A percentile compares a stretch with the other conserved stretches of the same genome.
Conservation (phyloP, 2,888 invertebrate species). For the Sinhomidia bicolor region DNA sequence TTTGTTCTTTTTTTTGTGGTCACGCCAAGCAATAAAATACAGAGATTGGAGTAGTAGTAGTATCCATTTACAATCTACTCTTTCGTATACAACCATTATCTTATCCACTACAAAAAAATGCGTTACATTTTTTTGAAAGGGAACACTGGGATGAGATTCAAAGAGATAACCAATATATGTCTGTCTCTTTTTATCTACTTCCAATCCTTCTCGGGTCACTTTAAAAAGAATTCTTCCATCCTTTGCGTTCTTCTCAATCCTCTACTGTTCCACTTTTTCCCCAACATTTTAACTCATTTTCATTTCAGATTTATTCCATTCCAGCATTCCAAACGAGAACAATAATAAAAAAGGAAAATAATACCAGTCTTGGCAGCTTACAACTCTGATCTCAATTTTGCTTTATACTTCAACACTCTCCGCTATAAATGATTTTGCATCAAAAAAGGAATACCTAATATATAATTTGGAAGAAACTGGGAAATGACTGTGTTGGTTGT, state of each 20-base stretch:
- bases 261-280: constrained; percentile 13
- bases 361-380: constrained; percentile 6
- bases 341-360: background rate
- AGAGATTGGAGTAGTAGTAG: too few species aligned
- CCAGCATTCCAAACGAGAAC: too few species aligned
- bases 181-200: constrained; percentile 29
- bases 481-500: too few species aligned
- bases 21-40: constrained; percentile 29
- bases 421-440: background rate
- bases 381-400: background rate
- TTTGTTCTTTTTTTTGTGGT: constrained; percentile 5
- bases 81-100: background rate
- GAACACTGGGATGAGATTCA: background rate
- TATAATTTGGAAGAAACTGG: constrained; percentile 22
- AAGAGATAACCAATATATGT: background rate
- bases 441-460: background rate
- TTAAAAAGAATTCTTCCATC: background rate
- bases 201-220: background rate
- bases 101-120: background rate
- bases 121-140: background rate
- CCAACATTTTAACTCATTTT: constrained; percentile 19
- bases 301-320: background rate
- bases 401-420: too few species aligned
- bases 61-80: too few species aligned
- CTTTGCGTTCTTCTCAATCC: background rate